phyloP scores from a whole-genome alignment of 2,888 invertebrate genomes.

The Selenia dentaria region DNA sequence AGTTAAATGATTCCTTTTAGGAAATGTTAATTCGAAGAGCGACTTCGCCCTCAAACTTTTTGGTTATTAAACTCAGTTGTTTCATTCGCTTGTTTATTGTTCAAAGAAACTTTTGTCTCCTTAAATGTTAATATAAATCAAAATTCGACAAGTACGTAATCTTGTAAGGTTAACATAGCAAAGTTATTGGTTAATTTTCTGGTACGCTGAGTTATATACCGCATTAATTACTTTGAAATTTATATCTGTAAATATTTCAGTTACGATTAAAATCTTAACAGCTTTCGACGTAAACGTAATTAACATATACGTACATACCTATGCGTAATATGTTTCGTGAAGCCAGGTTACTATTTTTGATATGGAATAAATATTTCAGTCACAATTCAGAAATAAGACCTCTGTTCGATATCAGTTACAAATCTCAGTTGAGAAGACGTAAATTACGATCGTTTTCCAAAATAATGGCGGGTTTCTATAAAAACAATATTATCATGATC shows the following conservation, averaged over 20 bases:
- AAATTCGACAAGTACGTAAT: slow-evolving; percentile 45
- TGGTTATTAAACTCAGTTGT: slow-evolving; percentile 44
- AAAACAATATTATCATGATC: no score
- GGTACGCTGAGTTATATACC: background rate
- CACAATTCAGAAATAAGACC: no score
- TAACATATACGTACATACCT: background rate
- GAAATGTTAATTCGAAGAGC: slow-evolving; percentile 41
- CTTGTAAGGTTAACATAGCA: slow-evolving; percentile 32
- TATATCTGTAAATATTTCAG: background rate
- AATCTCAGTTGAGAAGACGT: no score
- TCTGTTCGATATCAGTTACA: no score
- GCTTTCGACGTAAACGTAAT: background rate
- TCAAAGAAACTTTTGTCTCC: slow-evolving; percentile 45
- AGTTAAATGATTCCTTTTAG: slow-evolving; percentile 38
- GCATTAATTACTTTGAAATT: background rate
- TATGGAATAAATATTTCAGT: no score
- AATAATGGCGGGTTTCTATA: no score
- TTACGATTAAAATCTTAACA: background rate
- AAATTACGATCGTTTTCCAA: no score
- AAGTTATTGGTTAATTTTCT: slow-evolving; percentile 10
- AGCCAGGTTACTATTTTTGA: no score
- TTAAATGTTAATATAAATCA: slow-evolving; percentile 52
- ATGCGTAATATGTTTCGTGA: no score
- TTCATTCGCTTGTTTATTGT: slow-evolving; percentile 42
- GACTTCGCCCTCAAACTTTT: slow-evolving; percentile 39